Conservation (phyloP, 2,797 vertebrate species). For the Thamnophis elegans region DNA sequence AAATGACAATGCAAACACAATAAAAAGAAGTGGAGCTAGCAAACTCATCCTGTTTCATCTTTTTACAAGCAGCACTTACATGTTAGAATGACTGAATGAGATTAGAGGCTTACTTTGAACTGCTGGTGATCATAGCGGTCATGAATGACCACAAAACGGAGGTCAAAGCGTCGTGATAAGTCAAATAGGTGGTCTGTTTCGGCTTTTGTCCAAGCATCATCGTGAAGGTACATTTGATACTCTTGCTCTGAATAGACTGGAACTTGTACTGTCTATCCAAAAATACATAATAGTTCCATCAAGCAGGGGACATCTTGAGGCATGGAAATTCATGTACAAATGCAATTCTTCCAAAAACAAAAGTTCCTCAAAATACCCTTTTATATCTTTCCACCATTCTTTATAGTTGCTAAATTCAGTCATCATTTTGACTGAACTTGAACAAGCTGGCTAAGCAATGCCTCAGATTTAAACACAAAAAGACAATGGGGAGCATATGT, state of each 20-base stretch:
- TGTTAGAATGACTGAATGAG: not conserved
- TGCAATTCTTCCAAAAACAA: not conserved
- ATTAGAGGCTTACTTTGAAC: constrained; percentile 84
- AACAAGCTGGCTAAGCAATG: not conserved
- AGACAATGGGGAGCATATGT: not conserved
- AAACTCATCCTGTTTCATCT: not conserved
- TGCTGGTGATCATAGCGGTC: constrained; percentile 98
- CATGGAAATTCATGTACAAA: not conserved
- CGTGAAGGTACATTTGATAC: constrained; percentile 96
- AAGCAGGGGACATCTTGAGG: not conserved
- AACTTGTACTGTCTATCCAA: constrained; percentile 88
- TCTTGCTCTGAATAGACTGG: constrained; percentile 98
- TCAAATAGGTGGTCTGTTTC: constrained; percentile 98
- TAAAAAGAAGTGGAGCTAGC: not conserved
- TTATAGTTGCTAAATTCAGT: not conserved
- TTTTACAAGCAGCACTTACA: not conserved
- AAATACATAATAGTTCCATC: not conserved
- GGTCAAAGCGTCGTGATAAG: constrained; percentile 95
- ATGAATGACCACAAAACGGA: constrained; percentile 93
- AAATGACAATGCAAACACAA: not conserved
- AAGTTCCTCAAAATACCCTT: not conserved
- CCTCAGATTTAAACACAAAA: not conserved
- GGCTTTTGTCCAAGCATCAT: constrained; percentile 97
- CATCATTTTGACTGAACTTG: not conserved
- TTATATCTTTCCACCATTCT: not conserved